Conservation (phyloP, 2,888 invertebrate genomes). For the Lottia scabra region DNA sequence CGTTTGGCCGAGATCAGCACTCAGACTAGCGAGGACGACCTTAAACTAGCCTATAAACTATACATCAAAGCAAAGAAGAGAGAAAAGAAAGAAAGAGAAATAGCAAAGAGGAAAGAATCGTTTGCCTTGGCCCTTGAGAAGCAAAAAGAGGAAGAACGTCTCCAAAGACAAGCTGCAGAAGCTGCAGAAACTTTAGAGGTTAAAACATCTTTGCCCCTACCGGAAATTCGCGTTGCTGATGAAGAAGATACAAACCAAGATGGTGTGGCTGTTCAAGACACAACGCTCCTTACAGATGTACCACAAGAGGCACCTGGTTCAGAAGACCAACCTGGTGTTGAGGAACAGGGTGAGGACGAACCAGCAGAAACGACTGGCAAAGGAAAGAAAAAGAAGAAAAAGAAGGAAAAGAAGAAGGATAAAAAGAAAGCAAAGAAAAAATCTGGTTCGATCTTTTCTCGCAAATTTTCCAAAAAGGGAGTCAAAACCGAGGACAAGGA, state of each 20-base stretch:
- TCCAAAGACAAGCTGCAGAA: slow-evolving; percentile 11
- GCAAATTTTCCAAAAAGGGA: slow-evolving; percentile 16
- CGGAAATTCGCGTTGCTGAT: background rate
- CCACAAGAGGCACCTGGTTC: background rate
- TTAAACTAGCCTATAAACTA: background rate
- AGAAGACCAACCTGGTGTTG: background rate
- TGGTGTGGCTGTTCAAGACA: background rate
- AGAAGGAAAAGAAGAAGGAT: background rate
- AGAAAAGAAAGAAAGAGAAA: slow-evolving; percentile 23
- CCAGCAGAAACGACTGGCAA: background rate
- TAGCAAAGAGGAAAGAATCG: slow-evolving; percentile 23
- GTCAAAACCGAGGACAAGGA: slow-evolving; percentile 8
- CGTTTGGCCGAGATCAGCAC: background rate
- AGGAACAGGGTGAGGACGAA: background rate
- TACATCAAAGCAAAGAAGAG: slow-evolving; percentile 16
- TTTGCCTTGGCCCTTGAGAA: slow-evolving; percentile 24
- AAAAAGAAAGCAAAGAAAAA: background rate
- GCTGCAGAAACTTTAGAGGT: background rate
- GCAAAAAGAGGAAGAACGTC: slow-evolving; percentile 14
- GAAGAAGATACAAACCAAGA: background rate
- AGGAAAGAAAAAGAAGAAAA: slow-evolving; percentile 18
- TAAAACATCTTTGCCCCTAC: background rate
- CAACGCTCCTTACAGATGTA: background rate
- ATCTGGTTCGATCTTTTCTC: slow-evolving; percentile 17
- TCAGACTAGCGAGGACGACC: background rate